Base-by-base conservation (phyloP, 2,888 invertebrate species). In the Conus canariensis region DNA sequence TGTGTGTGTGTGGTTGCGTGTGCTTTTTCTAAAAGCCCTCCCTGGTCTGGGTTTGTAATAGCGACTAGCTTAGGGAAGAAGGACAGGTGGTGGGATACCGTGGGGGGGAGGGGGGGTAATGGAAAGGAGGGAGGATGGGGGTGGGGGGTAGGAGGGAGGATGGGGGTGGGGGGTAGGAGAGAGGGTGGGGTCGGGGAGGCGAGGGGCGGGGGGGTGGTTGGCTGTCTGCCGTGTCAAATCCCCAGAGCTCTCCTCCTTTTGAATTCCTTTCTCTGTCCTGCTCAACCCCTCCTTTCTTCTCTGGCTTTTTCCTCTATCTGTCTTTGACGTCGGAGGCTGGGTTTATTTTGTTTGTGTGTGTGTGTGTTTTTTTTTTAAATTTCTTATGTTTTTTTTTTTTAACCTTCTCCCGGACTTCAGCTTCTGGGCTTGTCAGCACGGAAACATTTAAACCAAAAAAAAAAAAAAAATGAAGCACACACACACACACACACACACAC, bases 361-460 rank as follows among this genome's bases (percentile, higher is more conserved):
- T 45, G 45, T 45, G 45, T 45, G 45, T 45, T 1, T 45, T 0
- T 45, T 45, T 45, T 45, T 4, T 4, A 3, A 45, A 45, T 45
- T 45, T 45, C 45, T 45, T 45, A 45, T 45, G 3, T 1, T 45
- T 45, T 19, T 86, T 74, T 87, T 87, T 22, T 64, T 64, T 64
- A 4, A 1, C 45, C 45, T 45, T 45, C 45, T 67, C 80, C 80
- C 30, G 22, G 22, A n/a, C 59, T 80, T 25, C 22, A 58, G 19
- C 82, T 59, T 88, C 88, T 83, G 45, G 82, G 25, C 58, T 80
- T 88, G 82, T 58, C 88, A 70, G 82, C 74, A 83, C 58, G 82
- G 82, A 83, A 83, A 83, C 82, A 58, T 56, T 86, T 56, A 83
- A 83, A 22, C 8, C 7, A 14, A 45, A 56, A 45, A 22, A 64